Evolutionary conservation across 1,140 invertebrate species (phyloP), one percentile per base, ranked within the genome.

Genomic region (Physella acuta): DNA sequence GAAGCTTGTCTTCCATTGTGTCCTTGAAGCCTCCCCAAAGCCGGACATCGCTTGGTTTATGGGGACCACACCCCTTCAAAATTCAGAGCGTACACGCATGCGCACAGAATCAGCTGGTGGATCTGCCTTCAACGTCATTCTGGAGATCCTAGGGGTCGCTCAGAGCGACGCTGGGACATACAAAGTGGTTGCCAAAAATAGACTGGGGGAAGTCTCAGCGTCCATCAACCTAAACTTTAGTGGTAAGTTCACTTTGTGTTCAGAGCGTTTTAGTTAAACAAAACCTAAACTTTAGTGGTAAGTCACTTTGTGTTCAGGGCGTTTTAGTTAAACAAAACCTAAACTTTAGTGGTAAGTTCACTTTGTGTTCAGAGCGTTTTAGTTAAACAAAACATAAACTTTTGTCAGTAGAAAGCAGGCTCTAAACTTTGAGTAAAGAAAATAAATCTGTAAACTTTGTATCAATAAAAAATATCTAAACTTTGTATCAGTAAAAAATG

Each of bases 161-260:
- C 94, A 97, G 89, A 91, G 90, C 30, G 96, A 99, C 86, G 94
- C 94, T 72, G 96, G 96, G 79, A 91, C 96, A 65, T 99, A 99
- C 88, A 96, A 96, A 87, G 95, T 98, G 80, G 94, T 94, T 86
- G 96, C 96, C 76, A 96, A 94, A 86, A 99, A 98, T 86, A 94
- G 93, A 86, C 93, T 94, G 88, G 96, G 96, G 82, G 95, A 98
- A 89, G 95, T 98, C 81, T 92, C 95, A 70, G 95, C 95, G 74
- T 97, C 95, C 78, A 98, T 99, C 86, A 98, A 97, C 86, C 90
- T 99, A 81, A 98, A 98, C 89, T 98, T 99, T 85, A 95, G 94
- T 72, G 78, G 82, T 85, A 72, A 78, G 81, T n/a, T n/a, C n/a
- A n/a, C n/a, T n/a, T n/a, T n/a, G n/a, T n/a, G n/a, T n/a, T n/a